Conservation (phyloP, 2,113 vertebrate species). For the Serranochromis macrocephalus region DNA sequence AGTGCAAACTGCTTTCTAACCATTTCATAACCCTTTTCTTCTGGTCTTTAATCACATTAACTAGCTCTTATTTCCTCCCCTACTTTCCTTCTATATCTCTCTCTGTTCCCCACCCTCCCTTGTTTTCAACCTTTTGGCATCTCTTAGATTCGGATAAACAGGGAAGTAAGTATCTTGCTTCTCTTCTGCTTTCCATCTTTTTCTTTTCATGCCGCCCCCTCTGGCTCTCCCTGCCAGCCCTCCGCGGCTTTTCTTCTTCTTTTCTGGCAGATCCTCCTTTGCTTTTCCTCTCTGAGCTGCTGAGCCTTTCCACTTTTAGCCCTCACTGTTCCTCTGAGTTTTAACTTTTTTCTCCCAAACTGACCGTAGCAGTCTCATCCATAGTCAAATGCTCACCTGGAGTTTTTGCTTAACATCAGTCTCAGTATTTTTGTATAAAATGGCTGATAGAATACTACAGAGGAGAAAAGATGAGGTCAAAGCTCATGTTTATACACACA, state of each 20-base stretch:
- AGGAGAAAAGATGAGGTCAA: background rate
- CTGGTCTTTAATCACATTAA: slow-evolving; percentile 56
- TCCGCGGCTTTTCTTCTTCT: background rate
- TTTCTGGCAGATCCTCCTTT: background rate
- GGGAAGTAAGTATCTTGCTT: slow-evolving; percentile 78
- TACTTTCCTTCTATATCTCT: slow-evolving; percentile 38
- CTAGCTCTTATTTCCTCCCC: slow-evolving; percentile 53
- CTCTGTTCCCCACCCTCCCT: background rate
- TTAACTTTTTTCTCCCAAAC: background rate
- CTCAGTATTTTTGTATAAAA: background rate
- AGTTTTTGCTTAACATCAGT: background rate
- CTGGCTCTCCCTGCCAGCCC: background rate
- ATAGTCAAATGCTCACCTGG: background rate
- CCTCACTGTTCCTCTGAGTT: background rate
- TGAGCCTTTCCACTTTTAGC: background rate
- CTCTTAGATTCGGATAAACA: slow-evolving; percentile 81
- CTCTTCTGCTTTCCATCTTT: slow-evolving; percentile 34
- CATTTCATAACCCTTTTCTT: slow-evolving; percentile 16
- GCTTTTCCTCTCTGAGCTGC: slow-evolving; percentile 7
- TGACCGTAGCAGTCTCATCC: background rate
- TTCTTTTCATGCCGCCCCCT: background rate
- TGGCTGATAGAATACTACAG: background rate
- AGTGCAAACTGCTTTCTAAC: slow-evolving; percentile 14
- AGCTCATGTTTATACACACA: background rate
- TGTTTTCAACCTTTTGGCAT: slow-evolving; percentile 49